Evolutionary conservation across 2,797 vertebrate genomes (phyloP), one percentile per base, ranked within the genome.

Genomic region (Nannoperca obscura): DNA sequence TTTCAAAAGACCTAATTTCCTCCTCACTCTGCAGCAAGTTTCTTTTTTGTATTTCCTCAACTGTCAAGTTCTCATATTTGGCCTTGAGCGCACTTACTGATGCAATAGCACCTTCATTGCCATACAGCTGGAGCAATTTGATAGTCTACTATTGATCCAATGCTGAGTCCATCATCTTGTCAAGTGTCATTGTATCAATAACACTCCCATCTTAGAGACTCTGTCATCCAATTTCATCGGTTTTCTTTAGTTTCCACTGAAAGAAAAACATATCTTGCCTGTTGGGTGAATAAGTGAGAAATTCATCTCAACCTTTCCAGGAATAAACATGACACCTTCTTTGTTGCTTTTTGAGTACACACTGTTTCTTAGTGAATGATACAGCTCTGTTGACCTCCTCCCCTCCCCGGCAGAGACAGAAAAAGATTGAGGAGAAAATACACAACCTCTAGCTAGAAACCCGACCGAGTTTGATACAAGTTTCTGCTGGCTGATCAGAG

Each of bases 401-500:
- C 22, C 11, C 20, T 22, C 55, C 7, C 44, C 19, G 1, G 9
- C 63, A 78, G 19, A 83, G 30, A 71, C 5, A 70, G n/a, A 76
- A 38, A 83, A 77, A 66, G 22, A 80, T n/a, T 57, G 40, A 70
- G 38, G 19, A 55, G 61, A 76, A 80, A 76, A 82, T 46, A 55
- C 65, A 72, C 4, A 22, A 82, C 76, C 81, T 86, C 22, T 63
- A 49, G 74, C 62, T 65, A 60, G 65, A 80, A 86, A 71, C 72
- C 75, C 54, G 1, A 15, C 47, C 4, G 52, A 85, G 81, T 27
- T 50, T 42, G 59, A 77, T 49, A 61, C 17, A 10, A 34, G 24
- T 71, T 90, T 92, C 82, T 77, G 88, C 89, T 87, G 91, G 91
- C 84, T 78, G 63, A 62, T 83, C 52, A 74, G 71, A 80, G 60